A percentile compares a stretch with the other conserved stretches of the same genome.
Evolutionary conservation across 2,888 invertebrate species (phyloP).

Genomic region (Drosophila sordidula): DNA sequence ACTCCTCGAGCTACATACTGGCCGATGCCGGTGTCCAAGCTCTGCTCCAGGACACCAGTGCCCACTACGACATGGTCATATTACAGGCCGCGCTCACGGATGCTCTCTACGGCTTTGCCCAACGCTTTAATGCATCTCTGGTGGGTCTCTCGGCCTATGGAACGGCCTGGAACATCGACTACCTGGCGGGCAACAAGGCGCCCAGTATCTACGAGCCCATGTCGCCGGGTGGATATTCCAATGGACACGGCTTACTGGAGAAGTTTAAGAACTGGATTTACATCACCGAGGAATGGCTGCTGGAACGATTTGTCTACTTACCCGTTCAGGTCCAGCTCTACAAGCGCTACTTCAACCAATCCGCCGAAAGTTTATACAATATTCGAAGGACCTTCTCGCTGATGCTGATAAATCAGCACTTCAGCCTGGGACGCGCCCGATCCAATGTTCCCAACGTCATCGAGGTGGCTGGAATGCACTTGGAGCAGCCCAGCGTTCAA

Average conservation of each 20-base stretch:
- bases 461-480: slow-evolving; percentile 80
- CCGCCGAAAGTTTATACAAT: slow-evolving; percentile 32
- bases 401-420: slow-evolving; percentile 82
- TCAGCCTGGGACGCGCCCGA: slow-evolving; percentile 70
- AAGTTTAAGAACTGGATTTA: slow-evolving; percentile 49
- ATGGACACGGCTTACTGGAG: slow-evolving; percentile 17
- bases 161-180: slow-evolving; percentile 55
- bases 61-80: slow-evolving; percentile 53
- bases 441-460: slow-evolving; percentile 77
- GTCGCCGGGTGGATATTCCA: slow-evolving; percentile 31
- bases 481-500: slow-evolving; percentile 37
- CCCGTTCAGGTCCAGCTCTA: slow-evolving; percentile 56
- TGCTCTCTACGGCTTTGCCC: slow-evolving; percentile 79
- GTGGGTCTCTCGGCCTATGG: slow-evolving; percentile 66
- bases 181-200: slow-evolving; percentile 63
- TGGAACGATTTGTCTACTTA: slow-evolving; percentile 40
- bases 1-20: slow-evolving; percentile 39
- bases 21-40: slow-evolving; percentile 35
- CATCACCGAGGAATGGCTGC: slow-evolving; percentile 60
- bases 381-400: slow-evolving; percentile 71
- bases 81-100: slow-evolving; percentile 62
- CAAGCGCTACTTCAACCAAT: slow-evolving; percentile 48
- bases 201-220: slow-evolving; percentile 64
- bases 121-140: slow-evolving; percentile 72
- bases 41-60: slow-evolving; percentile 29